Percentiles rank a stretch among this genome's conserved stretches.
phyloP scores from a whole-genome alignment of 2,797 vertebrate species.

The Urocyon cinereoargenteus region DNA sequence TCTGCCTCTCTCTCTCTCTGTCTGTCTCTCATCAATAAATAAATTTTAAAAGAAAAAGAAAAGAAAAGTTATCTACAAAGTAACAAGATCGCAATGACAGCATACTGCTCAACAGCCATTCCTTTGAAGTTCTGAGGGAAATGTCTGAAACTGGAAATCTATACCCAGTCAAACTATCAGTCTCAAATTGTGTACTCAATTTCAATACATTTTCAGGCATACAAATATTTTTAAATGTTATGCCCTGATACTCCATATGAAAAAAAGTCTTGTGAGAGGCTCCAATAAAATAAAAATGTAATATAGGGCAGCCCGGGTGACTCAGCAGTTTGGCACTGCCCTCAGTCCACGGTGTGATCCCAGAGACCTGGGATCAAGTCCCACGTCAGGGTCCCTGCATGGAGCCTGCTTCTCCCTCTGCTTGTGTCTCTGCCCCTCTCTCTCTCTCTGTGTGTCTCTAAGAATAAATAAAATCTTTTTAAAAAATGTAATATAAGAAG shows the following conservation, averaged over 20 bases:
- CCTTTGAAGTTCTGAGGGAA: constrained; percentile 4
- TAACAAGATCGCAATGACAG: background rate
- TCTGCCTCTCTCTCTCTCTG: too few relatives aligned
- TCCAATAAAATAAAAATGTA: constrained; percentile 15
- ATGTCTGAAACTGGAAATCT: constrained; percentile 22
- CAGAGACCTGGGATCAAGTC: too few relatives aligned
- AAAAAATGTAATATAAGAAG: background rate
- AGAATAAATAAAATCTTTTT: too few relatives aligned
- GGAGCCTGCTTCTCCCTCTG: too few relatives aligned
- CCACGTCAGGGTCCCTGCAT: too few relatives aligned
- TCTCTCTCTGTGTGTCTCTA: too few relatives aligned
- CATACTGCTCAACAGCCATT: background rate
- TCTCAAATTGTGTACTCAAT: constrained; percentile 33
- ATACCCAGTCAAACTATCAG: constrained; percentile 4
- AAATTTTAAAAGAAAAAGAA: too few relatives aligned
- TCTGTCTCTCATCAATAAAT: too few relatives aligned
- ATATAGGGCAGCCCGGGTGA: background rate
- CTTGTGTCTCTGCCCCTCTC: too few relatives aligned
- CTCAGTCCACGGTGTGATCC: too few relatives aligned
- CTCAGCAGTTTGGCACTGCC: too few relatives aligned
- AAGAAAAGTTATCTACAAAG: background rate
- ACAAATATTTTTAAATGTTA: background rate
- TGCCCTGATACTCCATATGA: background rate
- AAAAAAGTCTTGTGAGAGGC: background rate
- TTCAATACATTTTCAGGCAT: constrained; percentile 34